Percentiles rank a stretch among this genome's conserved stretches.
These are phyloP conservation scores for Graphium colonna DNA, from an alignment of 2,888 invertebrate genomes.

Conservation along the genomic window DNA sequence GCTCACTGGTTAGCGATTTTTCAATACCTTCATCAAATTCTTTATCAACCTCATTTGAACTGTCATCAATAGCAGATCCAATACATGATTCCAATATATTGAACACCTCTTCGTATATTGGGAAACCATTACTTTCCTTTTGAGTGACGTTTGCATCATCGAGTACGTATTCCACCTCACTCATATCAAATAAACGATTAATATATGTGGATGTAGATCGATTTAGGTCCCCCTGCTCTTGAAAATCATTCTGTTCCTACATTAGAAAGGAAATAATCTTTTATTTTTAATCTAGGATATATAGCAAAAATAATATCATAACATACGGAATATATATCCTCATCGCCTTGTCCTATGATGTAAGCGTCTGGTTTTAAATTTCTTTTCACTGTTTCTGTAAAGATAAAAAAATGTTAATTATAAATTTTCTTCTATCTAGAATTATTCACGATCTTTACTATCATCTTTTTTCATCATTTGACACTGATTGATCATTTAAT, in stretches of 20 bases:
- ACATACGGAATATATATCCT: constrained; percentile 51
- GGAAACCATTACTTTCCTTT: constrained; percentile 35
- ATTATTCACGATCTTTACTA: too few species aligned
- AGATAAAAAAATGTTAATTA: background rate
- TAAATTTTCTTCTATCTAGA: too few species aligned
- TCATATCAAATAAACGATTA: constrained; percentile 64
- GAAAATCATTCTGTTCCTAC: constrained; percentile 33
- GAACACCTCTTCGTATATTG: constrained; percentile 41
- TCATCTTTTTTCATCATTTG: too few species aligned
- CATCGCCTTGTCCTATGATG: constrained; percentile 67
- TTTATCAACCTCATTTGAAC: constrained; percentile 31
- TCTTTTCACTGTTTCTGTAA: constrained; percentile 38
- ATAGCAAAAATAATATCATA: constrained; percentile 15
- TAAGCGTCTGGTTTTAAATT: constrained; percentile 11
- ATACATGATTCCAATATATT: constrained; percentile 52
- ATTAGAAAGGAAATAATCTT: constrained; percentile 2
- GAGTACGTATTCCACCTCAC: constrained; percentile 49
- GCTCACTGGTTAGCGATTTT: constrained; percentile 21
- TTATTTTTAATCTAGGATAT: background rate
- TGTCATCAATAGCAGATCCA: constrained; percentile 40
- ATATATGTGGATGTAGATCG: constrained; percentile 63
- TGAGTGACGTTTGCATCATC: constrained; percentile 36
- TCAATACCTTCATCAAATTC: constrained; percentile 27
- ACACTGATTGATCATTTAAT: too few species aligned
- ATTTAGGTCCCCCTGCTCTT: constrained; percentile 37